Base-by-base conservation (phyloP, 2,888 invertebrate genomes). In the Scaptodrosophila latifasciaeformis region DNA sequence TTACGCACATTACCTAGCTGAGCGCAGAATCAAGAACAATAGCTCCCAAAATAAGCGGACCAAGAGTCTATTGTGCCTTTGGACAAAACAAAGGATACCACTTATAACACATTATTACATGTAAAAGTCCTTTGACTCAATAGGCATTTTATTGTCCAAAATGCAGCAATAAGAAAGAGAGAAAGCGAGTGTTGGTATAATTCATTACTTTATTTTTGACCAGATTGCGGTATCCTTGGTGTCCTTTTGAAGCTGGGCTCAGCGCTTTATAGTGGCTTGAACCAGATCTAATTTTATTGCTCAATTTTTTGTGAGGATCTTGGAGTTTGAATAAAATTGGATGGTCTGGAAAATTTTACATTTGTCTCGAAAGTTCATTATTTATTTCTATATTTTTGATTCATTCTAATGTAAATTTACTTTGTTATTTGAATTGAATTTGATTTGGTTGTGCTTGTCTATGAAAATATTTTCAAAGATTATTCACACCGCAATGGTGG, bases 261-360 rank as follows among this genome's bases (percentile, higher is more conserved):
- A 61, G 34, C 43, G 55, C 64, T 60, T 83, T 82, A 67, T 82
- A 83, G 83, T 79, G 76, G 77, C 79, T 76, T 85, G 86, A 84
- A 86, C 86, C 85, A 82, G 75, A 82, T 78, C 85, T 55, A 86
- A 86, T 86, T 86, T 86, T 86, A 86, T 86, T 86, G 85, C 86
- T 86, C 72, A 86, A 86, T 86, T 84, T 84, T 83, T 83, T 69
- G 30, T 64, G 46, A 55, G 31, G 49, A 46, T 45, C 47, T 53
- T 61, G 60, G 47, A 60, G 52, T 64, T 74, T 55, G 65, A 79
- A 79, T 77, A 68, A 68, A 77, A 74, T 62, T 40, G 54, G 59
- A 57, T 58, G 57, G 52, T 63, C 67, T 81, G 83, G 65, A 81
- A 83, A 78, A 83, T 83, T 82, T 68, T 42, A 71, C 70, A 82